These are phyloP conservation scores for Dendrocincla fuliginosa DNA, from an alignment of 2,797 vertebrate species.

Conservation along the genomic window DNA sequence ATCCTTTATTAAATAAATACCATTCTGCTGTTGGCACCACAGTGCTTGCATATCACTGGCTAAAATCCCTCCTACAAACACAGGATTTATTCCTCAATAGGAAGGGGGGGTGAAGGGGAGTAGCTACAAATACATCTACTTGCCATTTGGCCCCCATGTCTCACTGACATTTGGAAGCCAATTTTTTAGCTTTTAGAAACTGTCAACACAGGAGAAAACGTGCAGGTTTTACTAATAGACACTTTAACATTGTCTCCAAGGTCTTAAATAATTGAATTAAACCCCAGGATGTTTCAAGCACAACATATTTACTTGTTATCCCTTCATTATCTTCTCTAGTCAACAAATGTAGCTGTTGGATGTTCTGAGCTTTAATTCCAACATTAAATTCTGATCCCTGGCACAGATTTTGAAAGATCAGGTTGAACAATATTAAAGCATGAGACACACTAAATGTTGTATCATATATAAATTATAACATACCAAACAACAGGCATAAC, in stretches of 20 bases:
- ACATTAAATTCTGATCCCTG: conserved; percentile 14
- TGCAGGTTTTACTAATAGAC: neutral
- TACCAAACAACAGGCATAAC: neutral
- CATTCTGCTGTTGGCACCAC: neutral
- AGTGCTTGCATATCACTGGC: neutral
- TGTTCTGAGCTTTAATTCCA: neutral
- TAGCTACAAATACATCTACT: neutral
- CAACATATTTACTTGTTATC: neutral
- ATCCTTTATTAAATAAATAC: neutral
- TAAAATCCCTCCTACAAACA: neutral
- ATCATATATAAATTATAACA: neutral
- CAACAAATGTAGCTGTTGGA: neutral
- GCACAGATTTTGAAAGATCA: conserved; percentile 22
- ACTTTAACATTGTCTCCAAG: neutral
- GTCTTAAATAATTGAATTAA: conserved; percentile 18
- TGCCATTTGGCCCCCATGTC: neutral
- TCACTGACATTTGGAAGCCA: neutral
- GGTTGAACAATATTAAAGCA: conserved; percentile 29
- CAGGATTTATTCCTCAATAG: neutral
- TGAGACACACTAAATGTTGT: neutral
- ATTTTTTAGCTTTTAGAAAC: neutral
- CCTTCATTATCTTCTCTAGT: neutral
- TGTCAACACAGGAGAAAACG: neutral
- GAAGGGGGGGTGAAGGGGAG: neutral
- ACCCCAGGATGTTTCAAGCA: conserved; percentile 27